phyloP scores from a whole-genome alignment of 2,888 invertebrate species.

The Beris morrisii region DNA sequence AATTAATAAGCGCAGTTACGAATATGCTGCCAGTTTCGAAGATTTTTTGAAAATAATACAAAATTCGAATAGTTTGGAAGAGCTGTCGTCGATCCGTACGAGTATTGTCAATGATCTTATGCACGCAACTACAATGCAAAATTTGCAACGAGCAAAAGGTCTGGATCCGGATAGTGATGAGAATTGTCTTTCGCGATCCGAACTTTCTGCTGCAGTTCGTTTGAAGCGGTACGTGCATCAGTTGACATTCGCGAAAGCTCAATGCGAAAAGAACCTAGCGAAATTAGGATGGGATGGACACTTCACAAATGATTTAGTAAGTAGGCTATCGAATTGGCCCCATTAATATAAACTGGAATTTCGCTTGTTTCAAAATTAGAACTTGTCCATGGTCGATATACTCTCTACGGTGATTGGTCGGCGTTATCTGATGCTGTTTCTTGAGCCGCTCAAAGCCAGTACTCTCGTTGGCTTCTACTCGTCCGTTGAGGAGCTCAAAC shows the following conservation, averaged over 20 bases:
- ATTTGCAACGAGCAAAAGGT: constrained; percentile 78
- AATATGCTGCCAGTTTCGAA: constrained; percentile 87
- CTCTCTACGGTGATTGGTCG: constrained; percentile 79
- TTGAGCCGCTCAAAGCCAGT: constrained; percentile 81
- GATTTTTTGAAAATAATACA: constrained; percentile 85
- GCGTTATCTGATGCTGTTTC: constrained; percentile 76
- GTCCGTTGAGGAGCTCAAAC: constrained; percentile 80
- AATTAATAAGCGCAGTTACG: constrained; percentile 79
- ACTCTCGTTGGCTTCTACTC: constrained; percentile 85
- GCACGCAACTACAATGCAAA: constrained; percentile 90
- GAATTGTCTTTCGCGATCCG: constrained; percentile 68
- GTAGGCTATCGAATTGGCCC: constrained; percentile 4
- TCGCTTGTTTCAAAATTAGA: constrained; percentile 55
- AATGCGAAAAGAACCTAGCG: constrained; percentile 76
- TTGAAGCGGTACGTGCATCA: constrained; percentile 83
- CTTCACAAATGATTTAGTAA: constrained; percentile 58
- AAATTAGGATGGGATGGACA: constrained; percentile 78
- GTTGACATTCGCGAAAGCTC: constrained; percentile 75
- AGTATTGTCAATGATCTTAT: constrained; percentile 90
- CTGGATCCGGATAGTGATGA: constrained; percentile 55
- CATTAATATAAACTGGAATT: too few relatives aligned
- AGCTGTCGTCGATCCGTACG: constrained; percentile 78
- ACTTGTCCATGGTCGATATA: constrained; percentile 71
- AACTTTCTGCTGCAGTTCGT: constrained; percentile 77
- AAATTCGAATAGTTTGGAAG: constrained; percentile 77